These are phyloP conservation scores for Dolichotis patagonum DNA, from an alignment of 2,113 vertebrate genomes.

Conservation along the genomic window DNA sequence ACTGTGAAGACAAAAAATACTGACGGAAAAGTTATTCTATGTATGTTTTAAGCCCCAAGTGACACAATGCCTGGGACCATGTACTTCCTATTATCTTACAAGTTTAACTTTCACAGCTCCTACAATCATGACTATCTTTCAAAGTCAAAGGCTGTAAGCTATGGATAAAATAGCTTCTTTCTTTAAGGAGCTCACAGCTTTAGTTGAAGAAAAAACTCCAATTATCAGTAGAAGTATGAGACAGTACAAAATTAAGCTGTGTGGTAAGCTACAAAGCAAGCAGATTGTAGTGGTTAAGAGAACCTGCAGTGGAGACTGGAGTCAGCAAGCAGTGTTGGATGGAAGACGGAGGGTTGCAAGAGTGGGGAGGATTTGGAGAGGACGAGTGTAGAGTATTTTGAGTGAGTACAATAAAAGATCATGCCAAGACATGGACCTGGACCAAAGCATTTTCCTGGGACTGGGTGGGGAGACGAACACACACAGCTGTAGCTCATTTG, in stretches of 20 bases:
- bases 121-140: neutral
- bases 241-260: neutral
- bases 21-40: neutral
- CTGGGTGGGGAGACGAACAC: neutral
- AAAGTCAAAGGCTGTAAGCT: neutral
- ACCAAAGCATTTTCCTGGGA: neutral
- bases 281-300: neutral
- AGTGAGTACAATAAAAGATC: neutral
- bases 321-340: neutral
- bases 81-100: neutral
- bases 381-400: neutral
- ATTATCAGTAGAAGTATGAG: neutral
- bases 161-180: neutral
- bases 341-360: neutral
- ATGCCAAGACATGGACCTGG: neutral
- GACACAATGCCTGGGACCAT: neutral
- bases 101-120: neutral
- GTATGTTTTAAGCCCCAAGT: neutral
- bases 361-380: neutral
- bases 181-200: neutral
- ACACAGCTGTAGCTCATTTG: neutral
- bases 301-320: neutral
- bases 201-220: neutral
- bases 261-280: neutral
- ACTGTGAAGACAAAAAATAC: constrained; percentile 22